These are phyloP conservation scores for Miichthys miiuy DNA, from an alignment of 2,797 vertebrate genomes.

Conservation along the genomic window DNA sequence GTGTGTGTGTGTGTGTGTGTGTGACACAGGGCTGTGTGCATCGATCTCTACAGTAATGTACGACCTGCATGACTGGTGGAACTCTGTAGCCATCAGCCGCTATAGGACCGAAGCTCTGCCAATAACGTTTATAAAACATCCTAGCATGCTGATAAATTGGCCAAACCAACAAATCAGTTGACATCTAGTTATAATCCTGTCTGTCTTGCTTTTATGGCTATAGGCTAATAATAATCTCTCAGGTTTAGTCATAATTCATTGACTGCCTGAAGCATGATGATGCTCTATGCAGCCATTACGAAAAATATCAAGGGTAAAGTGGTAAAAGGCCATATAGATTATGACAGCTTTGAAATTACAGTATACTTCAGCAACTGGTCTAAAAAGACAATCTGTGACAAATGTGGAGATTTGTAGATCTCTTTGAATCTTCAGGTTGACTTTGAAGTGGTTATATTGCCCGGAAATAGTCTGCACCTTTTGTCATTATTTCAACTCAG, in stretches of 20 bases:
- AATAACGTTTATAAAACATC: no score
- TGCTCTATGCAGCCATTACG: not conserved
- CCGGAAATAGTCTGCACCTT: not conserved
- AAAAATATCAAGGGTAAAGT: not conserved
- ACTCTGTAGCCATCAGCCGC: no score
- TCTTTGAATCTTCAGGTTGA: not conserved
- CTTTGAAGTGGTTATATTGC: not conserved
- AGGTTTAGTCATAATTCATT: not conserved
- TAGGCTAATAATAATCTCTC: not conserved
- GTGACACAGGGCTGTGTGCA: no score
- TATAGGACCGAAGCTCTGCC: no score
- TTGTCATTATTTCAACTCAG: not conserved
- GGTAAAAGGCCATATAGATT: not conserved
- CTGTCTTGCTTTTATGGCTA: conserved; percentile 11
- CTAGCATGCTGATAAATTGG: no score
- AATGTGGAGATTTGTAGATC: conserved; percentile 2
- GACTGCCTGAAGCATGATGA: not conserved
- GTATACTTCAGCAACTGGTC: not conserved
- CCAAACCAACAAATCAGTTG: no score
- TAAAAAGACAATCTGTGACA: no score
- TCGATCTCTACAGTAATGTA: no score
- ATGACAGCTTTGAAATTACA: not conserved
- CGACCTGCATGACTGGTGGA: no score
- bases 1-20: no score
- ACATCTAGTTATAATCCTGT: conserved; percentile 9